phyloP scores from a whole-genome alignment of 64 coral and sea anemone genomes.

The Pocillopora verrucosa region DNA sequence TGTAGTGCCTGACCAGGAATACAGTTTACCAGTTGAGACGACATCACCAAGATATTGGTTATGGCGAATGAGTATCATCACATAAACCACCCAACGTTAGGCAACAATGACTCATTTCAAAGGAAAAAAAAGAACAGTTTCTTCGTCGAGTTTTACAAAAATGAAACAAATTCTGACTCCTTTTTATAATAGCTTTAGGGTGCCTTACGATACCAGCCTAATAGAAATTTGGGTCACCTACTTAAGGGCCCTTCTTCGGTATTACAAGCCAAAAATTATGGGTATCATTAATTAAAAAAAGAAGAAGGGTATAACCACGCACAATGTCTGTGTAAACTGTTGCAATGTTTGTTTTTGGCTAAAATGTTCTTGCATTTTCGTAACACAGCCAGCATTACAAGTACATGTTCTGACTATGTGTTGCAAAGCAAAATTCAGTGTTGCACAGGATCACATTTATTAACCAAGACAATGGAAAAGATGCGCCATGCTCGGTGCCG shows the following conservation, averaged over 20 bases:
- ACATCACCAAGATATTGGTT: too few relatives aligned
- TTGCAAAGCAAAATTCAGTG: conserved; percentile 72
- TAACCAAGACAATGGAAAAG: conserved; percentile 52
- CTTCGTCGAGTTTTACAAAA: too few relatives aligned
- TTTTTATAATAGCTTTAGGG: too few relatives aligned
- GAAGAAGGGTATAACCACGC: background rate
- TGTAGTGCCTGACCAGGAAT: too few relatives aligned
- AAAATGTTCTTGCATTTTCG: conserved; percentile 58
- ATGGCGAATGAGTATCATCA: too few relatives aligned
- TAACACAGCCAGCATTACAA: conserved; percentile 73
- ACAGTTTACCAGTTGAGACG: too few relatives aligned
- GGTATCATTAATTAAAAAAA: background rate
- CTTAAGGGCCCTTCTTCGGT: background rate
- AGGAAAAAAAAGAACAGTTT: too few relatives aligned
- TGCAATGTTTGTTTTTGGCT: background rate
- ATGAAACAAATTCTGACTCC: too few relatives aligned
- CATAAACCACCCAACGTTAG: too few relatives aligned
- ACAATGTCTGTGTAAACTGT: too few relatives aligned
- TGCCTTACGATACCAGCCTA: too few relatives aligned
- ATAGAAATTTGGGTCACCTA: background rate
- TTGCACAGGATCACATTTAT: conserved; percentile 43
- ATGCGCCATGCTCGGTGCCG: conserved; percentile 50
- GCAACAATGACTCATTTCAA: too few relatives aligned
- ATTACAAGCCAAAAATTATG: background rate
- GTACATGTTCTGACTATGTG: conserved; percentile 44